A percentile compares a stretch with the other conserved stretches of the same genome.
These are phyloP conservation scores for Caenorhabditis tropicalis DNA, from an alignment of 1,140 invertebrate genomes.

Conservation along the genomic window DNA sequence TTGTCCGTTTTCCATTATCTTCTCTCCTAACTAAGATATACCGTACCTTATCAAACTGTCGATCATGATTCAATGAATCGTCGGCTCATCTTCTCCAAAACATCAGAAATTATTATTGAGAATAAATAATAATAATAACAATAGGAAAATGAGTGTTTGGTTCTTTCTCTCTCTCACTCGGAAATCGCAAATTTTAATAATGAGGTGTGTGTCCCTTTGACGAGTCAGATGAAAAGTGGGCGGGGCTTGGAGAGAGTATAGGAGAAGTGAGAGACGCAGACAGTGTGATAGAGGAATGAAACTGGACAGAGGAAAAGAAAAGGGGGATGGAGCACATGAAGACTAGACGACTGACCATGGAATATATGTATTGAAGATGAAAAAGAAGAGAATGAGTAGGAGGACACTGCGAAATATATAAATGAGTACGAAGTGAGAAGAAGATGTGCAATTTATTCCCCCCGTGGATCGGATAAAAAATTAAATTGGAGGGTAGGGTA, in stretches of 20 bases:
- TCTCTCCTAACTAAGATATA: no score
- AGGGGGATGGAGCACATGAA: not conserved
- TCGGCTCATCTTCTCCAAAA: not conserved
- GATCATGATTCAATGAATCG: not conserved
- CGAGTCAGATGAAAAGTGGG: slow-evolving; percentile 15
- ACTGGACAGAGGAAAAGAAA: not conserved
- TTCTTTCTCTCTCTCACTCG: not conserved
- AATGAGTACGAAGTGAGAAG: not conserved
- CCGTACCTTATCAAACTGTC: slow-evolving; percentile 23
- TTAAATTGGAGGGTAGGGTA: no score
- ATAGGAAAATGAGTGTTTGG: not conserved
- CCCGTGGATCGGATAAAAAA: no score
- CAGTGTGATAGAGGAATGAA: not conserved
- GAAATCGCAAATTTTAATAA: slow-evolving; percentile 14
- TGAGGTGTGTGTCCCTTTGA: slow-evolving; percentile 26
- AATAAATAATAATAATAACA: slow-evolving; percentile 6
- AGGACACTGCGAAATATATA: not conserved
- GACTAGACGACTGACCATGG: not conserved
- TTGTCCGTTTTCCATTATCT: not conserved
- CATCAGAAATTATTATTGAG: not conserved
- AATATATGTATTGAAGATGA: not conserved
- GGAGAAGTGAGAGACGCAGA: not conserved
- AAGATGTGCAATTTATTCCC: not conserved
- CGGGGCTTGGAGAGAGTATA: not conserved
- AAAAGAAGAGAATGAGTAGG: not conserved